Percentiles rank a stretch among this genome's conserved stretches.
These are phyloP conservation scores for Phymastichus coffea DNA, from an alignment of 1,140 invertebrate genomes.

Conservation along the genomic window DNA sequence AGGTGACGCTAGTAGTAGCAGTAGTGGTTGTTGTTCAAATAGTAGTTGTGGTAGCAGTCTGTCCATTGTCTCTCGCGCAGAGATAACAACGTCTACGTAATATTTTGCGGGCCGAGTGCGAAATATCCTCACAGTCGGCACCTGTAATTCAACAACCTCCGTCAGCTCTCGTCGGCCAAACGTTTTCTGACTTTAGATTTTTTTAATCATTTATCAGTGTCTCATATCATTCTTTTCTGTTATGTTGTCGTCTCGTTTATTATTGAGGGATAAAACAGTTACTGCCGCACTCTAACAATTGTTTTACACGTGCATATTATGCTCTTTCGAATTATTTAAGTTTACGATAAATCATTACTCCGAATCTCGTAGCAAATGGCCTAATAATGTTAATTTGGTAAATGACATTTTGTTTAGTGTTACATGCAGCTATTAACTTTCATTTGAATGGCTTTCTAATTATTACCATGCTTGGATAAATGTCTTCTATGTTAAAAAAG, in stretches of 20 bases:
- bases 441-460: too few species aligned
- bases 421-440: slow-evolving; percentile 12
- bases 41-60: too few species aligned
- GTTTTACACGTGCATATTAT: too few species aligned
- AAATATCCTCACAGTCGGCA: slow-evolving; percentile 49
- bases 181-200: too few species aligned
- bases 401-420: background rate
- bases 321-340: too few species aligned
- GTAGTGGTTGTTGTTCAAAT: slow-evolving; percentile 4
- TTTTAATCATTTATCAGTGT: too few species aligned
- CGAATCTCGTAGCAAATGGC: background rate
- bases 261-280: slow-evolving; percentile 8
- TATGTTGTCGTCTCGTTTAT: too few species aligned
- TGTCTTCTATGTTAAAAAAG: too few species aligned
- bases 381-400: slow-evolving; percentile 8
- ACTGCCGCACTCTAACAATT: slow-evolving; percentile 12
- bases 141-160: slow-evolving; percentile 48
- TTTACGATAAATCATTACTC: too few species aligned
- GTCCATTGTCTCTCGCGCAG: too few species aligned
- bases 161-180: slow-evolving; percentile 29
- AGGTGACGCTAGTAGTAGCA: slow-evolving; percentile 26
- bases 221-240: too few species aligned
- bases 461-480: background rate
- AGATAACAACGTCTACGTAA: too few species aligned
- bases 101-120: slow-evolving; percentile 32